Percentiles rank a stretch among this genome's conserved stretches.
These are phyloP conservation scores for Caenorhabditis afra DNA, from an alignment of 2,888 invertebrate species.

Conservation along the genomic window DNA sequence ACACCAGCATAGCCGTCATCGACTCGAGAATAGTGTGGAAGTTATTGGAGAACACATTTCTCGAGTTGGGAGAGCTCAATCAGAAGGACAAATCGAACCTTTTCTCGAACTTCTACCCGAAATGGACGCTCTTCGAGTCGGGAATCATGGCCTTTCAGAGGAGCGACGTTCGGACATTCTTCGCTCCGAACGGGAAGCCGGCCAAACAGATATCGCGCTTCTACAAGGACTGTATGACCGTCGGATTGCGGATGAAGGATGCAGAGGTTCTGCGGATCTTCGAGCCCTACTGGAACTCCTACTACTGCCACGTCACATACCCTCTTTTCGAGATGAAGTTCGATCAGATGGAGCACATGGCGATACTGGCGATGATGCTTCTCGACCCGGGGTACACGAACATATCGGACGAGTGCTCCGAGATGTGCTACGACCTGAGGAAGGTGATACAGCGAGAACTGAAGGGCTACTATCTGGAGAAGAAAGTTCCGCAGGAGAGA, in stretches of 20 bases:
- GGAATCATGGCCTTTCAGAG: slow-evolving; percentile 32
- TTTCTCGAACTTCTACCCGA: slow-evolving; percentile 36
- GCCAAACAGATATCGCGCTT: slow-evolving; percentile 41
- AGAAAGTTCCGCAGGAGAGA: slow-evolving; percentile 20
- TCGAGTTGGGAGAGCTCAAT: slow-evolving; percentile 13
- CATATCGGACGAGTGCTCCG: slow-evolving; percentile 21
- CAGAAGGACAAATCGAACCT: slow-evolving; percentile 18
- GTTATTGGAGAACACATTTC: slow-evolving; percentile 25
- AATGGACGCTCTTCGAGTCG: slow-evolving; percentile 44
- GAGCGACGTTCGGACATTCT: slow-evolving; percentile 36
- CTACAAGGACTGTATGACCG: slow-evolving; percentile 34
- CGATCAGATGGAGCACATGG: slow-evolving; percentile 39
- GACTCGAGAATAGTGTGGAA: slow-evolving; percentile 35
- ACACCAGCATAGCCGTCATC: slow-evolving; percentile 26
- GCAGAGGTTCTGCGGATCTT: slow-evolving; percentile 29
- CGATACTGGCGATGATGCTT: slow-evolving; percentile 16
- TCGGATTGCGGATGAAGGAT: slow-evolving; percentile 22
- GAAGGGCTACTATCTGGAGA: slow-evolving; percentile 41
- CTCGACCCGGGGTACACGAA: slow-evolving; percentile 38
- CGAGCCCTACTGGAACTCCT: slow-evolving; percentile 38
- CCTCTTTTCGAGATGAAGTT: slow-evolving; percentile 35
- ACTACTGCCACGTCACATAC: slow-evolving; percentile 32
- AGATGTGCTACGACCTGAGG: slow-evolving; percentile 26
- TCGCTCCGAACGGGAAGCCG: slow-evolving; percentile 40
- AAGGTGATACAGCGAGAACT: slow-evolving; percentile 34